phyloP scores from a whole-genome alignment of 2,888 invertebrate species.

The Bellardia pandia region DNA sequence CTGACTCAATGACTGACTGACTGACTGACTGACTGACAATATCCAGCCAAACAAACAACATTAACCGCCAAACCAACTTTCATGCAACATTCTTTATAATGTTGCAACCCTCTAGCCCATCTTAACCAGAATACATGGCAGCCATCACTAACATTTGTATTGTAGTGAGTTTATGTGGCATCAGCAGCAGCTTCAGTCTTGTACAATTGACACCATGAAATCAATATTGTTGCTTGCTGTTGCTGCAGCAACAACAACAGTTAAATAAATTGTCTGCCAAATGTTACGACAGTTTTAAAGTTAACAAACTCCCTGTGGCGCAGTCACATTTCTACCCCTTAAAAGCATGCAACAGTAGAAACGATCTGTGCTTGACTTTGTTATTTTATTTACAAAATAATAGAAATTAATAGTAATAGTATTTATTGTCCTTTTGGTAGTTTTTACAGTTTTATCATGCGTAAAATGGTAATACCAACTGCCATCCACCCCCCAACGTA shows the following conservation, averaged over 20 bases:
- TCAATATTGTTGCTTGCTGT: slow-evolving; percentile 53
- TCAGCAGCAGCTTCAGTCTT: background rate
- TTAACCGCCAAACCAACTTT: slow-evolving; percentile 44
- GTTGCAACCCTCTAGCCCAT: background rate
- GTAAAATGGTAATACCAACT: background rate
- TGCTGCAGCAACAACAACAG: slow-evolving; percentile 23
- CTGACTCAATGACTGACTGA: background rate
- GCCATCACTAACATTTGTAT: background rate
- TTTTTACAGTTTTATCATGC: slow-evolving; percentile 35
- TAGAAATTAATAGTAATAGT: slow-evolving; percentile 20
- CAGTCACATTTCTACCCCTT: background rate
- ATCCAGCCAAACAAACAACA: slow-evolving; percentile 21
- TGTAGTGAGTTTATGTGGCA: slow-evolving; percentile 45
- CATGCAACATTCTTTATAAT: background rate
- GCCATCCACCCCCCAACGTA: background rate
- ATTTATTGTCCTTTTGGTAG: slow-evolving; percentile 12
- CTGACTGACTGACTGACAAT: no score
- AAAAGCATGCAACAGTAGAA: slow-evolving; percentile 5
- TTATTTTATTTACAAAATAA: background rate
- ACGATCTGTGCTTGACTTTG: background rate
- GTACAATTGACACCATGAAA: slow-evolving; percentile 57
- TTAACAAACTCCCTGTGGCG: slow-evolving; percentile 50
- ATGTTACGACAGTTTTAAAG: slow-evolving; percentile 63
- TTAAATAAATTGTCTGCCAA: slow-evolving; percentile 69
- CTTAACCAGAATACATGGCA: slow-evolving; percentile 35